Evolutionary conservation across 2,113 vertebrate genomes (phyloP), one percentile per base, ranked within the genome.

Genomic region (Labrus mixtus): DNA sequence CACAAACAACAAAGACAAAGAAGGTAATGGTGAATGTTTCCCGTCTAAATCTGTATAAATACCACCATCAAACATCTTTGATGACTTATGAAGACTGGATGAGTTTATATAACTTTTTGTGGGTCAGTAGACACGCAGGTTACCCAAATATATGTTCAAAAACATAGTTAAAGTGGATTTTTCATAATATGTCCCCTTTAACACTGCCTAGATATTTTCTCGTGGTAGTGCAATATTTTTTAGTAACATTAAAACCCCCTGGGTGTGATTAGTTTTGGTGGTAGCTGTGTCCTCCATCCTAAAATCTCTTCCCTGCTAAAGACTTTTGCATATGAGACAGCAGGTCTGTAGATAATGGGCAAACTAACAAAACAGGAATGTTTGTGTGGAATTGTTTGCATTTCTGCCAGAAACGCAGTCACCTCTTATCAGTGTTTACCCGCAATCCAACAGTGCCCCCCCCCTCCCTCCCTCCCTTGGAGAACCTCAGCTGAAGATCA

Each of bases 391-490:
- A 79, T 45, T 68, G 43, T 66, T 37, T 68, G 29, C 62, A 55
- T 9, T 58, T 79, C 9, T 29, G 39, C 68, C 20, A 33, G 29
- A 59, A 62, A 56, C 25, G 45, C 57, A 65, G 37, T 51, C 59
- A 22, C 13, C 53, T 56, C 56, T 54, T 73, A 25, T 74, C 23
- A 54, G 41, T 66, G 64, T 81, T 84, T 79, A 53, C 56, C 17
- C 60, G 36, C 70, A 69, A 55, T 16, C 15, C 50, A 10, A 19
- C 41, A 64, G n/a, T 48, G 11, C 11, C 33, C 17, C 1, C 46
- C 39, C 13, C 33, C 22, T 23, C 29, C 29, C 29, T 6, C 29
- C 29, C 29, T 6, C 29, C 3, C 25, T 25, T 51, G 63, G 46
- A 62, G 11, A 19, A 37, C 43, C 62, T 63, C 78, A 39, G 58